Evolutionary conservation across 2,888 invertebrate genomes (phyloP).

Genomic region (Lydus trimaculatus): DNA sequence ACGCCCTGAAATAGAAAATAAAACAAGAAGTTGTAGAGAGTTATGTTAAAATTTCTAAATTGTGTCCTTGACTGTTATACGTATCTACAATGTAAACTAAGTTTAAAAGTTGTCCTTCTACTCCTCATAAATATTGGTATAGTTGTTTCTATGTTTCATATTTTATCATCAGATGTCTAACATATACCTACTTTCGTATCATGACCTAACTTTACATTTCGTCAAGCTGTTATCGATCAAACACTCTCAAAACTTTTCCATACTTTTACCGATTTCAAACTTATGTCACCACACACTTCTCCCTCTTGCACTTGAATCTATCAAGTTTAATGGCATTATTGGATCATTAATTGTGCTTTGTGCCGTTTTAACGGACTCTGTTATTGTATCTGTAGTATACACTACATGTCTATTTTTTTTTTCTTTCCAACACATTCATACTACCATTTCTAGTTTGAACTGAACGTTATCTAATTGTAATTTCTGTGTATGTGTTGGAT

Average conservation of each 20-base stretch:
- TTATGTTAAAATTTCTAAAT: not conserved
- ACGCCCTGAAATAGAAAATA: not conserved
- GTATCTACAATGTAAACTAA: constrained; percentile 1
- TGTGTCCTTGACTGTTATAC: not conserved
- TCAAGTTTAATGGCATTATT: constrained; percentile 14
- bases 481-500: not conserved
- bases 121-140: constrained; percentile 22
- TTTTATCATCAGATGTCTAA: too few relatives aligned
- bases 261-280: not conserved
- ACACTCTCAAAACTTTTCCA: not conserved
- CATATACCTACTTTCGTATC: constrained; percentile 15
- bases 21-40: not conserved
- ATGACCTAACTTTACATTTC: not conserved
- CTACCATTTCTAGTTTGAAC: constrained; percentile 2
- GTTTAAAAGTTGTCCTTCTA: constrained; percentile 5
- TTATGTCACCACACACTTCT: not conserved
- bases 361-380: constrained; percentile 28
- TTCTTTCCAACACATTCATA: too few relatives aligned
- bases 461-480: constrained; percentile 3
- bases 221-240: not conserved
- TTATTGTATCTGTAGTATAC: not conserved
- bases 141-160: constrained; percentile 8
- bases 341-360: constrained; percentile 23
- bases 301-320: not conserved
- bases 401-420: not conserved